Base-by-base conservation (phyloP, 92 coral and sea anemone species). In the Epizoanthus ramosus region DNA sequence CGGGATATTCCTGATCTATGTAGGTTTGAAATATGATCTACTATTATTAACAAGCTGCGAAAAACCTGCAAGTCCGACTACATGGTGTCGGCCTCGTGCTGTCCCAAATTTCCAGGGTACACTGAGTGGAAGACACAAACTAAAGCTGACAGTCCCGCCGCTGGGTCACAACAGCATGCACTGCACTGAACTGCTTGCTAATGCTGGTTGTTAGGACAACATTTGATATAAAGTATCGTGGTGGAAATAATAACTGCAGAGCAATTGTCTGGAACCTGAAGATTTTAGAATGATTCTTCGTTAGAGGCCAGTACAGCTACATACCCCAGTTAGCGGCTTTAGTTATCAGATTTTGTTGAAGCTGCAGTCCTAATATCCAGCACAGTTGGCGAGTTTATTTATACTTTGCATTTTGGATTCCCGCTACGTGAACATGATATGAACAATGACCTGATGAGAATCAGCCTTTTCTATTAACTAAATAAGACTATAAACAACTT, bases 301-400 rank as follows among this genome's bases (percentile, higher is more conserved):
- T 77, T 61, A 41, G 66, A 61, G 2, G 16, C 21, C 58, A 28
- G 21, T 77, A n/a, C 59, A 77, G 57, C 82, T 61, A 68, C n/a
- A 37, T 75, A 23, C 5, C 80, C 16, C 17, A 13, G 39, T 50
- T 50, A 21, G 56, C 45, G 43, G 45, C 71, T 63, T 3, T n/a
- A 77, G 3, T 77, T 61, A 57, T 56, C 43, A 23, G 45, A 58
- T 70, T 16, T 9, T 45, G 31, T 68, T 37, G n/a, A 28, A 16
- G 53, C 50, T 24, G 59, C 53, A 8, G 61, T 50, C 3, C 4
- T 37, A 37, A 73, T 21, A 4, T 77, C 45, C 58, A 61, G 63
- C 37, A 43, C 82, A 69, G 81, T 41, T 77, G 33, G 21, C 69
- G 58, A 77, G 57, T 60, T 13, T 77, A 69, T 37, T 37, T 37